Conservation (phyloP, 1,140 invertebrate species). For the Tetraneura akinire region DNA sequence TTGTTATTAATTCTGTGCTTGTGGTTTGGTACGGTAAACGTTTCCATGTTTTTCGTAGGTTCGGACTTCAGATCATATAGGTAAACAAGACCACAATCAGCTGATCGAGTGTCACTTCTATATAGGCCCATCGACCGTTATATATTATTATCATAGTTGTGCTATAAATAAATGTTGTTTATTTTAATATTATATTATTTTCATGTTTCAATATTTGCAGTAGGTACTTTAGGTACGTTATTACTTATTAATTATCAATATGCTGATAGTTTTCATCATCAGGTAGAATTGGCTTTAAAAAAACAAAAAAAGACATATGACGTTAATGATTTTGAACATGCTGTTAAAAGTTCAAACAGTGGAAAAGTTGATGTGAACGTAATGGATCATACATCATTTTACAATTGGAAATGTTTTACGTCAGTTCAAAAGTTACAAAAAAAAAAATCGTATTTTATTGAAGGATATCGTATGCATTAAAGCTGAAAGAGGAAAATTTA, state of each 20-base stretch:
- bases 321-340: conserved; percentile 5
- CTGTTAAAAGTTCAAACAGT: conserved; percentile 7
- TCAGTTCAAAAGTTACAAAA: conserved; percentile 9
- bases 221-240: no score
- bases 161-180: neutral
- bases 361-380: conserved; percentile 5
- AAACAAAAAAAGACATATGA: conserved; percentile 4
- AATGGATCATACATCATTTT: conserved; percentile 14
- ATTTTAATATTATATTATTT: neutral
- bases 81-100: no score
- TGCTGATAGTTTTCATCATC: conserved; percentile 20
- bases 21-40: no score
- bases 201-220: no score
- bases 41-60: no score
- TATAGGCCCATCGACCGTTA: no score
- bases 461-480: conserved; percentile 17
- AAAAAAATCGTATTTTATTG: conserved; percentile 28
- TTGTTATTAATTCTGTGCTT: no score
- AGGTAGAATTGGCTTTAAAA: conserved; percentile 5
- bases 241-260: no score
- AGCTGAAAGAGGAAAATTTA: conserved; percentile 21
- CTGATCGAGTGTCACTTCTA: no score
- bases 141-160: neutral
- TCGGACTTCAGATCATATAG: no score
- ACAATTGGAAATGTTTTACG: neutral